phyloP scores from a whole-genome alignment of 2,888 invertebrate species.

The Athalia cordata region DNA sequence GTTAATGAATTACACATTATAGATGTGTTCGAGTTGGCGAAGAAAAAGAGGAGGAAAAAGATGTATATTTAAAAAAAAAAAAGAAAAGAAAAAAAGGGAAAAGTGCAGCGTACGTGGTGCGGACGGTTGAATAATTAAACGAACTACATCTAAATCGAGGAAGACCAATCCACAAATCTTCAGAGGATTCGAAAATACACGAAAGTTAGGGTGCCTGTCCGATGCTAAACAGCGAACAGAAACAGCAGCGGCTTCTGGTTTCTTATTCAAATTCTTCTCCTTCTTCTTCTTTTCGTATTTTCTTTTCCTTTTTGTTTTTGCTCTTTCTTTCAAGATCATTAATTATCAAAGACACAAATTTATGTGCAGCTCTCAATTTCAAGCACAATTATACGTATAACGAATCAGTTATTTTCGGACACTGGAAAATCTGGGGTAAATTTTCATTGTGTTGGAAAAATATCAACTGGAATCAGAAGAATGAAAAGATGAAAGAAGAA shows the following conservation, averaged over 20 bases:
- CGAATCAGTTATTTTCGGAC: too few species aligned
- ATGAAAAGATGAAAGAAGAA: too few species aligned
- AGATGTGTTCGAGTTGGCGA: too few species aligned
- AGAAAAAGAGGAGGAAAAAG: slow-evolving; percentile 43
- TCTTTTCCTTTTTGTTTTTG: background rate
- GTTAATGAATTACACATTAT: too few species aligned
- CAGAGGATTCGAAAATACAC: slow-evolving; percentile 31
- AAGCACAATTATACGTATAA: too few species aligned
- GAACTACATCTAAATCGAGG: slow-evolving; percentile 65
- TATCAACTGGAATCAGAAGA: too few species aligned
- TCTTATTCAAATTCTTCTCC: too few species aligned
- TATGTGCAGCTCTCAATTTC: background rate
- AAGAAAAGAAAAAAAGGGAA: slow-evolving; percentile 46
- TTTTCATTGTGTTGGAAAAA: too few species aligned
- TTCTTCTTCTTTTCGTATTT: background rate
- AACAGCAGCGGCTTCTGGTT: too few species aligned
- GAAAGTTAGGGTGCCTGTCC: slow-evolving; percentile 33
- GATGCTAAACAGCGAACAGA: too few species aligned
- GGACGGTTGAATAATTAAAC: slow-evolving; percentile 58
- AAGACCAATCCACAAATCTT: slow-evolving; percentile 53
- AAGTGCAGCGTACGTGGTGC: slow-evolving; percentile 29
- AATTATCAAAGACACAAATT: background rate
- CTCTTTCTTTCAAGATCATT: too few species aligned
- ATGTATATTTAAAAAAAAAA: slow-evolving; percentile 34
- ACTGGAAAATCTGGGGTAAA: too few species aligned